Evolutionary conservation across 2,113 vertebrate genomes (phyloP).

Genomic region (Chloropsis hardwickii): DNA sequence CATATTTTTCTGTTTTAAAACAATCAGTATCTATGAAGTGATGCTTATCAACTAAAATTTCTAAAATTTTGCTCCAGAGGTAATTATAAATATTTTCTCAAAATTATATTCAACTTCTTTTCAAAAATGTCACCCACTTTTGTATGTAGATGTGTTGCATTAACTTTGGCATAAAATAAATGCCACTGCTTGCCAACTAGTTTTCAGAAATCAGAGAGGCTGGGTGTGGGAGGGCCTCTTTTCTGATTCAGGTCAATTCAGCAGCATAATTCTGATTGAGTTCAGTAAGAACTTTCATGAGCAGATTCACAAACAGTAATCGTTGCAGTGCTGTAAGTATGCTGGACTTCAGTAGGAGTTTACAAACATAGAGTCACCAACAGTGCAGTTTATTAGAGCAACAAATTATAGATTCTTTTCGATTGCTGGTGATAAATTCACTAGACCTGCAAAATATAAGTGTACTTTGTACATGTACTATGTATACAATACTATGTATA

Average conservation of each 20-base stretch:
- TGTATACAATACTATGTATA: background rate
- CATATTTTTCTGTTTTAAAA: background rate
- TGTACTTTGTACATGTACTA: background rate
- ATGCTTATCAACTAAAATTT: background rate
- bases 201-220: background rate
- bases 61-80: background rate
- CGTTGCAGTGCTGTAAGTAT: background rate
- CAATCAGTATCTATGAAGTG: background rate
- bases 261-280: background rate
- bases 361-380: background rate
- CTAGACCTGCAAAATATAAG: background rate
- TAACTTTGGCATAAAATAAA: background rate
- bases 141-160: background rate
- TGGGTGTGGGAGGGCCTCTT: background rate
- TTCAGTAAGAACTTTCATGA: background rate
- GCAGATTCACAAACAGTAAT: background rate
- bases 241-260: background rate
- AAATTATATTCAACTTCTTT: background rate
- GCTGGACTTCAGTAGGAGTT: background rate
- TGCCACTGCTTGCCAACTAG: background rate
- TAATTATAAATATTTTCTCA: background rate
- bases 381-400: background rate
- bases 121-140: background rate
- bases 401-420: background rate
- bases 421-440: background rate